Base-by-base conservation (phyloP, 1,140 invertebrate genomes). In the Hycleus cichorii region DNA sequence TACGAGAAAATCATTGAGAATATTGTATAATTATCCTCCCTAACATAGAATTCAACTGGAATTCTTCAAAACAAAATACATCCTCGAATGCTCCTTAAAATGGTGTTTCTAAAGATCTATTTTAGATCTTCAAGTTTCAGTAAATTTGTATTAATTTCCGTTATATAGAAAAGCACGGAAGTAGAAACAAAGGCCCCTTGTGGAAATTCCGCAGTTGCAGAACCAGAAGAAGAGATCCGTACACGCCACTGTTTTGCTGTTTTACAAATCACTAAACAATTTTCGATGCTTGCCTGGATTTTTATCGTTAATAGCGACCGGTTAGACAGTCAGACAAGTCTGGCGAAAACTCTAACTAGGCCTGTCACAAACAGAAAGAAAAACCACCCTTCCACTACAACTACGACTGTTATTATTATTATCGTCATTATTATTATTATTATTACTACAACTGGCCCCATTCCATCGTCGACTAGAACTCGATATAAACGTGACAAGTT, bases 251-350 rank as follows among this genome's bases (percentile, higher is more conserved):
- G n/a, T 48, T 47, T 18, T 45, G 27, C 58, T 52, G 55, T 61
- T 61, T 61, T 49, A 58, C 54, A 61, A 61, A 61, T 61, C 59
- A 53, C 32, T 56, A 51, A 55, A 49, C 59, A 61, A 58, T 61
- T 53, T 61, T 58, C 48, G 50, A 58, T 49, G 59, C 54, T 54
- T 46, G 49, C 45, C 12, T 49, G 55, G 10, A 53, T 57, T 60
- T 59, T 58, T 49, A 51, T 58, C 48, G 57, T 27, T 58, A 58
- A 58, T 50, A 5, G 50, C 46, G 49, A 57, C 3, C 4, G 40
- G 40, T 5, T 3, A 10, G 9, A 42, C 9, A n/a, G 40, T 3
- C 32, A 11, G 45, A 39, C 43, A 47, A 27, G 45, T 55, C 32
- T 39, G 25, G 49, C 38, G 18, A 9, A 18, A 32, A 25, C 38